These are phyloP conservation scores for Arctia plantaginis DNA, from an alignment of 2,888 invertebrate species.

Conservation along the genomic window DNA sequence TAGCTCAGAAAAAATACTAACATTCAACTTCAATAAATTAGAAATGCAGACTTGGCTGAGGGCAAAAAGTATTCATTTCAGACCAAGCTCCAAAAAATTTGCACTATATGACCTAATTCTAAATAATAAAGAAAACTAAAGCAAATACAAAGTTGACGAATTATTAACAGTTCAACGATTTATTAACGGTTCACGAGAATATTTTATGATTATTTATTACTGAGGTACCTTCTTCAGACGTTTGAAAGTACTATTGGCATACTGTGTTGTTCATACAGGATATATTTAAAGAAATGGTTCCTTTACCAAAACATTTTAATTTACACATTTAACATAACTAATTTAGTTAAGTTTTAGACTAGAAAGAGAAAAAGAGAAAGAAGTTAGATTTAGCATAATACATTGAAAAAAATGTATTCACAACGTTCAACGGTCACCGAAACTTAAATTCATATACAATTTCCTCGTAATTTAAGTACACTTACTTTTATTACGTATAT, in stretches of 20 bases:
- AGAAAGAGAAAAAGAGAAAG: not conserved
- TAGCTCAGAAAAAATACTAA: too few relatives aligned
- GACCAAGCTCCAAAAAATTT: too few relatives aligned
- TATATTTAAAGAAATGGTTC: not conserved
- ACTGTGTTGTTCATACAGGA: not conserved
- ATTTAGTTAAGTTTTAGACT: not conserved
- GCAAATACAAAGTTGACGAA: not conserved
- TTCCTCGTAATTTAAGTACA: not conserved
- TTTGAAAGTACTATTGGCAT: not conserved
- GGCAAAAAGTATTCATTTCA: too few relatives aligned
- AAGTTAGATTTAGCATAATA: not conserved
- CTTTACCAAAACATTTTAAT: not conserved
- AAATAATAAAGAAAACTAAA: not conserved
- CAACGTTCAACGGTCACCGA: not conserved
- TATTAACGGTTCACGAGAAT: too few relatives aligned
- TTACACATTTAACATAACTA: not conserved
- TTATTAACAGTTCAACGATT: too few relatives aligned
- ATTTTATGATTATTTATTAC: not conserved
- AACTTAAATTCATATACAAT: not conserved
- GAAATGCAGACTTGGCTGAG: too few relatives aligned
- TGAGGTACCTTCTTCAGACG: not conserved
- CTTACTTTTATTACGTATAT: not conserved
- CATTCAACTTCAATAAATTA: too few relatives aligned
- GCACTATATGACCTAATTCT: too few relatives aligned
- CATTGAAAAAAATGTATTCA: not conserved